Evolutionary conservation across 2,888 invertebrate species (phyloP).

Genomic region (Caenorhabditis becei): DNA sequence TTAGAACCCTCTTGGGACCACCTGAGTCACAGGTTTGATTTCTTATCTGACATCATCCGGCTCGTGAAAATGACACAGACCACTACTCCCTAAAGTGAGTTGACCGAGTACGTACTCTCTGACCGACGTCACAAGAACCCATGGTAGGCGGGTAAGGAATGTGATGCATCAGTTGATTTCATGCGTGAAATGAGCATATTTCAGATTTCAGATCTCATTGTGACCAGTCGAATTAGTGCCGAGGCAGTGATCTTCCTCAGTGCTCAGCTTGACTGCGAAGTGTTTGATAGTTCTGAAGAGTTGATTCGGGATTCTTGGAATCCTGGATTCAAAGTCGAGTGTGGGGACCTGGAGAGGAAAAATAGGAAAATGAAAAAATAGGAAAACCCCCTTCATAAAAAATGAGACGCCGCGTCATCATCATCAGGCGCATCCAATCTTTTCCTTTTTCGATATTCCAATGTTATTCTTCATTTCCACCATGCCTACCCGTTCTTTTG

Average conservation of each 20-base stretch:
- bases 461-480: slow-evolving; percentile 20
- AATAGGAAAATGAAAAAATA: slow-evolving; percentile 15
- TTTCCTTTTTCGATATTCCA: slow-evolving; percentile 40
- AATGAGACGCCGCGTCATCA: slow-evolving; percentile 30
- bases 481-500: background rate
- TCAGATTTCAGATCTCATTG: slow-evolving; percentile 2
- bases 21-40: background rate
- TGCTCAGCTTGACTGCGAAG: too few relatives aligned
- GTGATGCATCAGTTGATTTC: slow-evolving; percentile 33
- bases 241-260: slow-evolving; percentile 6
- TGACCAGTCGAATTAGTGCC: background rate
- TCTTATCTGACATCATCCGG: background rate
- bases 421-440: slow-evolving; percentile 42
- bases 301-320: background rate
- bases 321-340: background rate
- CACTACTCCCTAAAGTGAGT: slow-evolving; percentile 1
- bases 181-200: slow-evolving; percentile 10
- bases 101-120: background rate
- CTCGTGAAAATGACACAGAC: slow-evolving; percentile 4
- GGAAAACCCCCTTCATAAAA: slow-evolving; percentile 33
- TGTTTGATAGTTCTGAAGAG: too few relatives aligned
- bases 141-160: background rate
- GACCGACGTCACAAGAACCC: slow-evolving; percentile 31
- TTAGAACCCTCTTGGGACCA: background rate
- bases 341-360: background rate